Conservation (phyloP, 2,797 vertebrate genomes). For the Prionace glauca region DNA sequence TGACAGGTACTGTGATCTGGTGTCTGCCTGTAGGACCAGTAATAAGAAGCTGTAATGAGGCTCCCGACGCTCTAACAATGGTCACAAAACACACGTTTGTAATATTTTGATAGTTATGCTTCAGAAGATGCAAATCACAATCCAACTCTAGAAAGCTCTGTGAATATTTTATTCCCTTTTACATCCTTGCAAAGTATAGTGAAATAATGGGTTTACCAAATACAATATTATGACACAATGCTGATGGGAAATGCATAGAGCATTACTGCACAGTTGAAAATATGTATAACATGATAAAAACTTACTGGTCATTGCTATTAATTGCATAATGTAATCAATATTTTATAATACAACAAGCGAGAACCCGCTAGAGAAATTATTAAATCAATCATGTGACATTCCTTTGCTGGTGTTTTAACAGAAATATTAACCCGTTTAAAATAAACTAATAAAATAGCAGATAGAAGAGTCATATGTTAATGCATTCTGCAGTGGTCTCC, state of each 20-base stretch:
- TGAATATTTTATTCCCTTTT: neutral
- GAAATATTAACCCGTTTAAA: neutral
- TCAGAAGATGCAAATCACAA: neutral
- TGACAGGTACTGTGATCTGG: conserved; percentile 7
- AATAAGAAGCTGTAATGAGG: neutral
- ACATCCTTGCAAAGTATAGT: neutral
- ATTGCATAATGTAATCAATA: neutral
- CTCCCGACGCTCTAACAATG: neutral
- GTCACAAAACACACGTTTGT: neutral
- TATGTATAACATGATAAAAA: neutral
- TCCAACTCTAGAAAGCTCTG: neutral
- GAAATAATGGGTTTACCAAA: neutral
- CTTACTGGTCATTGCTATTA: neutral
- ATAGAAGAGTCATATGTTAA: neutral
- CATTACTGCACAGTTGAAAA: neutral
- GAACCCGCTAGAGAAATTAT: neutral
- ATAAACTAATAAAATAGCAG: neutral
- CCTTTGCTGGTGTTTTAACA: neutral
- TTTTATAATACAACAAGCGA: neutral
- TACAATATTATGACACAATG: neutral
- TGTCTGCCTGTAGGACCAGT: neutral
- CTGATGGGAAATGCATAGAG: neutral
- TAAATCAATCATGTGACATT: neutral
- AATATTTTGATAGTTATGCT: neutral
- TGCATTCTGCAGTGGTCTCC: neutral